A percentile compares a stretch with the other conserved stretches of the same genome.
phyloP scores from a whole-genome alignment of 2,888 invertebrate species.

The Amiota communis region DNA sequence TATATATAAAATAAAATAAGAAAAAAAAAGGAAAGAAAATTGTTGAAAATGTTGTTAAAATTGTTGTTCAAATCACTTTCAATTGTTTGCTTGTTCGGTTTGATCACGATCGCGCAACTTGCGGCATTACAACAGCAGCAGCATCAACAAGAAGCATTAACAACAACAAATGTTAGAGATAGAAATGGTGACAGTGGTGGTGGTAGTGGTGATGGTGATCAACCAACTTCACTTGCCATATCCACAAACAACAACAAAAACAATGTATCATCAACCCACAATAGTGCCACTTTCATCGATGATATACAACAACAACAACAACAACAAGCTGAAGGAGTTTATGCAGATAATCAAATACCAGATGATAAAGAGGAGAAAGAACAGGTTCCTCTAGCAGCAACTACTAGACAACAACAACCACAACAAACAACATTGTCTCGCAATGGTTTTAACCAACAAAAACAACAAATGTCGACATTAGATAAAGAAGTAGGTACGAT shows the following conservation, averaged over 20 bases:
- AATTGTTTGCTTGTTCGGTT: constrained; percentile 37
- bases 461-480: constrained; percentile 61
- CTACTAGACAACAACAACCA: constrained; percentile 17
- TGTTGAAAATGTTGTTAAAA: constrained; percentile 41
- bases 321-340: not conserved
- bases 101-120: constrained; percentile 10
- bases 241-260: constrained; percentile 40
- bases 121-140: not conserved
- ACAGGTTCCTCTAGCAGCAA: no score
- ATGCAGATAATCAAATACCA: not conserved
- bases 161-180: constrained; percentile 38
- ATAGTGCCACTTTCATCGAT: constrained; percentile 57
- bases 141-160: constrained; percentile 42
- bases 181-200: no score
- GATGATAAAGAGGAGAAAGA: no score
- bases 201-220: no score
- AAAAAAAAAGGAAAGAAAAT: constrained; percentile 41
- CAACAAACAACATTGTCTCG: constrained; percentile 36
- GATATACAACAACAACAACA: constrained; percentile 37
- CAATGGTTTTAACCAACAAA: constrained; percentile 39
- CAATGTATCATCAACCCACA: constrained; percentile 36
- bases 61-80: constrained; percentile 57
- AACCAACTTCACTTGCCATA: no score
- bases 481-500: constrained; percentile 73
- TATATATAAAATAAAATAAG: not conserved